A percentile compares a stretch with the other conserved stretches of the same genome.
These are phyloP conservation scores for Tachysurus vachellii DNA, from an alignment of 2,113 vertebrate genomes.

Conservation along the genomic window DNA sequence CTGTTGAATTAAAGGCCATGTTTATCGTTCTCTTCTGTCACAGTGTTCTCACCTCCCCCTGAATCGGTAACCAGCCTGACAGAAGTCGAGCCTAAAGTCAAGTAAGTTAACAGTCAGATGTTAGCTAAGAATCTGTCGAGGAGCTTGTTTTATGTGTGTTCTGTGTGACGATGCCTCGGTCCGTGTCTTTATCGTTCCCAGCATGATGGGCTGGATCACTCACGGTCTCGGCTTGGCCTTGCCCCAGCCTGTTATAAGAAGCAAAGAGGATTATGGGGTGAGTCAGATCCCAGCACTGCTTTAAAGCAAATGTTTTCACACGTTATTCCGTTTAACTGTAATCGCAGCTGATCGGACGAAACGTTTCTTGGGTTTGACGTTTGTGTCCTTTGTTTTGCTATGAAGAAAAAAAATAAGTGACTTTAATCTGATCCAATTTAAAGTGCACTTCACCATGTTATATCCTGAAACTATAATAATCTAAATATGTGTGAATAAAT, in stretches of 20 bases:
- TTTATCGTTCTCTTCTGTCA: background rate
- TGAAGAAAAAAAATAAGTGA: background rate
- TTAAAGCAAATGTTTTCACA: background rate
- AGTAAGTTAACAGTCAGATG: slow-evolving; percentile 36
- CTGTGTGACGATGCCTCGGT: slow-evolving; percentile 33
- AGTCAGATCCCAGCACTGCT: slow-evolving; percentile 18
- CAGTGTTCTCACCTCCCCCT: slow-evolving; percentile 72
- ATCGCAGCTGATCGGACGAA: background rate
- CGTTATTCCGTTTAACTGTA: background rate
- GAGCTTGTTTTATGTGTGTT: background rate
- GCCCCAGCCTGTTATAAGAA: slow-evolving; percentile 77
- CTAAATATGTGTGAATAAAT: background rate
- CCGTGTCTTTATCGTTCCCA: slow-evolving; percentile 55
- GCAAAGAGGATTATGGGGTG: slow-evolving; percentile 63
- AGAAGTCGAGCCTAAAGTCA: slow-evolving; percentile 63
- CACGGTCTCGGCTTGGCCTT: slow-evolving; percentile 83
- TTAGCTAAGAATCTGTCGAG: too few relatives aligned
- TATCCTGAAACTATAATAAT: background rate
- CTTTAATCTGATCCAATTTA: too few relatives aligned
- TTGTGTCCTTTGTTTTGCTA: background rate
- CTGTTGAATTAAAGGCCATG: background rate
- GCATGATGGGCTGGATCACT: slow-evolving; percentile 81
- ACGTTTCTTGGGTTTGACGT: background rate
- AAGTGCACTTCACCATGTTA: background rate
- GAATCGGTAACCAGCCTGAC: slow-evolving; percentile 71